A percentile compares a stretch with the other conserved stretches of the same genome.
phyloP scores from a whole-genome alignment of 1,140 invertebrate species.

The Procambarus clarkii region DNA sequence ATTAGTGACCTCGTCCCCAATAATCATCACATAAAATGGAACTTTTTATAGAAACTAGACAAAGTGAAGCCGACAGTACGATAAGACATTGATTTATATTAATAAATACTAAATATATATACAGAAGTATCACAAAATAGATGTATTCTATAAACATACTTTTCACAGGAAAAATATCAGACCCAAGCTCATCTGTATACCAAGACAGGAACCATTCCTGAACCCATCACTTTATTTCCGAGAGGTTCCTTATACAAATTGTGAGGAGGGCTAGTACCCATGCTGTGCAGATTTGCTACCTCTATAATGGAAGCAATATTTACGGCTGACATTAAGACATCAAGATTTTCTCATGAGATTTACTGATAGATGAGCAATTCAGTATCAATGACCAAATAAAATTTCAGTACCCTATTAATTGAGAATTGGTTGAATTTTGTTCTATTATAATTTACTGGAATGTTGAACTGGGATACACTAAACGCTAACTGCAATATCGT shows the following conservation, averaged over 20 bases:
- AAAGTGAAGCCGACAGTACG: neutral
- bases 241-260: neutral
- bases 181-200: conserved; percentile 14
- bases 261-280: neutral
- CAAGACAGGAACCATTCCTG: neutral
- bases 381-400: neutral
- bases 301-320: conserved; percentile 39
- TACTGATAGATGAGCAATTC: neutral
- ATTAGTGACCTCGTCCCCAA: neutral
- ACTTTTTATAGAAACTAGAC: conserved; percentile 12
- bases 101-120: conserved; percentile 21
- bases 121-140: conserved; percentile 55
- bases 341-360: conserved; percentile 14
- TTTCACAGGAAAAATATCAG: conserved; percentile 51
- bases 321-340: conserved; percentile 30
- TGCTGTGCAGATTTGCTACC: neutral
- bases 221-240: neutral
- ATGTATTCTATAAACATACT: conserved; percentile 40
- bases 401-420: neutral
- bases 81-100: neutral
- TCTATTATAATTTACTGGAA: neutral
- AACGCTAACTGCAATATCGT: neutral
- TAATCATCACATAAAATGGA: neutral
- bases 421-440: neutral
- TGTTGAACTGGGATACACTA: neutral